Evolutionary conservation across 1,140 invertebrate genomes (phyloP).

Genomic region (Nomia melanderi): DNA sequence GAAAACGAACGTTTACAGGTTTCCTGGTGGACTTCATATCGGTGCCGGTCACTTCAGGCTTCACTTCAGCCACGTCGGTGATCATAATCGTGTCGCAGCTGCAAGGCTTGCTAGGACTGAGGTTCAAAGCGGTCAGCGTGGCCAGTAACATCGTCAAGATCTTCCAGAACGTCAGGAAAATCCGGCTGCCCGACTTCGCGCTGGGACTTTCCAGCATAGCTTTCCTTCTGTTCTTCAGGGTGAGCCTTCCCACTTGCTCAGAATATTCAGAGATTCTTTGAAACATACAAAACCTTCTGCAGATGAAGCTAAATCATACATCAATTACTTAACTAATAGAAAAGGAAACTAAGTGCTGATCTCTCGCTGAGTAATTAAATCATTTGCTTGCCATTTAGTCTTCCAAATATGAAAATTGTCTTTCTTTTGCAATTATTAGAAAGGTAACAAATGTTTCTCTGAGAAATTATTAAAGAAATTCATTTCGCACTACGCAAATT

Average conservation of each 20-base stretch:
- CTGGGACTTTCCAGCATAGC: constrained; percentile 85
- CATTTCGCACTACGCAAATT: too few relatives aligned
- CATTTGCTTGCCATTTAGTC: too few relatives aligned
- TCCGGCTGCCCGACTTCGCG: constrained; percentile 83
- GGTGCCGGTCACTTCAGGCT: constrained; percentile 93
- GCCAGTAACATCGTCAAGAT: constrained; percentile 84
- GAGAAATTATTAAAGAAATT: too few relatives aligned
- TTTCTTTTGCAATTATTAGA: too few relatives aligned
- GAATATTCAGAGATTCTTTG: neutral
- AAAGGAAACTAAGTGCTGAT: too few relatives aligned
- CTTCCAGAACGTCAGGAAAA: constrained; percentile 81
- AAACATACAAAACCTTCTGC: too few relatives aligned
- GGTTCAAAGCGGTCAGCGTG: constrained; percentile 84
- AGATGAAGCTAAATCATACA: too few relatives aligned
- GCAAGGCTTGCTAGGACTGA: constrained; percentile 90
- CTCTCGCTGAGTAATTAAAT: too few relatives aligned
- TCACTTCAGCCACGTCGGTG: constrained; percentile 95
- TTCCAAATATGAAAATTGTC: too few relatives aligned
- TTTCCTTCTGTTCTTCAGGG: constrained; percentile 85
- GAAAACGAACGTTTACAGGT: constrained; percentile 82
- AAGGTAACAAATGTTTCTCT: too few relatives aligned
- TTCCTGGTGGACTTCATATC: constrained; percentile 97
- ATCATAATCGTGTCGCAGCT: constrained; percentile 95
- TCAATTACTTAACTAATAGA: too few relatives aligned
- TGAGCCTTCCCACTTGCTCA: constrained; percentile 74